Conservation (phyloP, 2,888 invertebrate species). For the Subacronicta megacephala region DNA sequence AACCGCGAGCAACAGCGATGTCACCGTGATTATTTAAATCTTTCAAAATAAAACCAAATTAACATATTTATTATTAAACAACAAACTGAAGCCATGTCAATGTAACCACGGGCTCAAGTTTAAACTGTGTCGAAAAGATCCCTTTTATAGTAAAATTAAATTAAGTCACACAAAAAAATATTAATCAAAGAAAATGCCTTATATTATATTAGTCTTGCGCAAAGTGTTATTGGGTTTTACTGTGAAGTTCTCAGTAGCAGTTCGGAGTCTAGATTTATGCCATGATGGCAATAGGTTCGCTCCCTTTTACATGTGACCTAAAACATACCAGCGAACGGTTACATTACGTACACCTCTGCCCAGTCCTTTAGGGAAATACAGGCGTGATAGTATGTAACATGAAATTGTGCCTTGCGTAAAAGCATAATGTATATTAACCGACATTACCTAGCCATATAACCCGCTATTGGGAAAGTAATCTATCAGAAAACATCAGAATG, state of each 20-base stretch:
- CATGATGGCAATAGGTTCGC: no score
- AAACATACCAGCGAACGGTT: no score
- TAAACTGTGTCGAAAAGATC: conserved; percentile 14
- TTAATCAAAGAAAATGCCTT: conserved; percentile 32
- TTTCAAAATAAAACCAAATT: neutral
- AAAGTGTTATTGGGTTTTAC: no score
- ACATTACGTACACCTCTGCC: no score
- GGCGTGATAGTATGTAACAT: no score
- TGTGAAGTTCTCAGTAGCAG: no score
- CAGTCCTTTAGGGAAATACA: no score
- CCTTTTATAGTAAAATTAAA: conserved; percentile 25
- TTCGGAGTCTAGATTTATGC: no score
- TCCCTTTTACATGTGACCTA: no score
- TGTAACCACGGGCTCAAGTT: conserved; percentile 15
- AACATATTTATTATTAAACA: conserved; percentile 3
- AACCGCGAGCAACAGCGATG: no score
- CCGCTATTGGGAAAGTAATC: conserved; percentile 52
- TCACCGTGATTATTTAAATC: neutral
- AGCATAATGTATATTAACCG: conserved; percentile 25
- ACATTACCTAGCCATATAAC: conserved; percentile 48
- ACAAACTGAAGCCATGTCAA: conserved; percentile 33
- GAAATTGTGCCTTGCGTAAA: conserved; percentile 18
- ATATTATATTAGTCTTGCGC: no score
- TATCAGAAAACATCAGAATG: conserved; percentile 55
- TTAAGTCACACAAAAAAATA: conserved; percentile 15